phyloP scores from a whole-genome alignment of 2,113 vertebrate genomes.

The Oceanodroma tethys region DNA sequence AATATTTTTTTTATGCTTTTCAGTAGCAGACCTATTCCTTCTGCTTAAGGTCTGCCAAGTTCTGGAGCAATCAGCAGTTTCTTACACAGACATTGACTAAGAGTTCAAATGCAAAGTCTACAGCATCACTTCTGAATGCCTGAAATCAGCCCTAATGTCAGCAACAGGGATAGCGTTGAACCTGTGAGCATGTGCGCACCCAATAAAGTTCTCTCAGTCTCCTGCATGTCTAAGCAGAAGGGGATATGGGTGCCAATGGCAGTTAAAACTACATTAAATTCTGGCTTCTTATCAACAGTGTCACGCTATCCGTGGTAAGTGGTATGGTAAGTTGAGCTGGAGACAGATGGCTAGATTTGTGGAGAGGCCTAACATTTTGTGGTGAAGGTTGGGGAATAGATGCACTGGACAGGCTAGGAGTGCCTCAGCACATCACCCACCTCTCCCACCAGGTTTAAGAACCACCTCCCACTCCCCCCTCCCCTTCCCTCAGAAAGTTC shows the following conservation, averaged over 20 bases:
- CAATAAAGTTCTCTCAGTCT: not conserved
- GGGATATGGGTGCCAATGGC: not conserved
- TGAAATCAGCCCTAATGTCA: not conserved
- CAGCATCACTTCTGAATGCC: not conserved
- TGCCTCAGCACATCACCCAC: not conserved
- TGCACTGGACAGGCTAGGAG: not conserved
- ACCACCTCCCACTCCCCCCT: too few species aligned
- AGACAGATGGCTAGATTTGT: not conserved
- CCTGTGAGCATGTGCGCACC: accelerated
- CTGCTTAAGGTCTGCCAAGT: not conserved
- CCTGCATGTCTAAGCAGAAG: not conserved
- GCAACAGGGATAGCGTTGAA: not conserved
- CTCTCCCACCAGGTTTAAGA: not conserved
- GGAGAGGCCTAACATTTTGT: not conserved
- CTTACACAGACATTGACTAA: not conserved
- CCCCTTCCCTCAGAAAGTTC: not conserved
- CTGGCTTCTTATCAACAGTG: not conserved
- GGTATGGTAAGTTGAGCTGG: not conserved
- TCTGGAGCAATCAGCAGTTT: not conserved
- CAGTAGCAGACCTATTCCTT: not conserved
- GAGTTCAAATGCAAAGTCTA: not conserved
- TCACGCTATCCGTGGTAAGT: not conserved
- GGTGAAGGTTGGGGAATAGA: not conserved
- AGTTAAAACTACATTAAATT: not conserved
- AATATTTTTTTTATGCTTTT: not conserved